Evolutionary conservation across 1,140 invertebrate species (phyloP), one percentile per base, ranked within the genome.

Genomic region (Drosophila oshimai): DNA sequence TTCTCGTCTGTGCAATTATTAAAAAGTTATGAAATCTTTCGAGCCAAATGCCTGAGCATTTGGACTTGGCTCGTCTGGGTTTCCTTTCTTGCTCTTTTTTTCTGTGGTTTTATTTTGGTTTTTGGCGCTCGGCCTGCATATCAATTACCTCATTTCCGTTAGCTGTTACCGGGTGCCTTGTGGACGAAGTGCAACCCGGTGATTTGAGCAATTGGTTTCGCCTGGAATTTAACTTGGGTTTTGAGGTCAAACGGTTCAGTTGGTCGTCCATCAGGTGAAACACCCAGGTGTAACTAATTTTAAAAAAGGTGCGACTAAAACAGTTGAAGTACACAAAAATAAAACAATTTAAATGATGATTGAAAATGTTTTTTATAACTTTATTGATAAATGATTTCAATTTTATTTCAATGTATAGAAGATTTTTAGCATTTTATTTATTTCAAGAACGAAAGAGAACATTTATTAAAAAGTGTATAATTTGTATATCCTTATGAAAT

Each of bases 1-100:
- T 17, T 12, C 13, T 24, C 22, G 37, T 37, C 42, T 31, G 18
- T 65, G 67, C 69, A 61, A 71, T 86, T 68, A 70, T 71, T 12
- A 58, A 71, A 71, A 54, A 75, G 71, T 84, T 84, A 86, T 84
- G 79, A 84, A 84, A 84, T 72, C 53, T 74, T 51, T 55, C 39
- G 24, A 39, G 60, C 46, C 67, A 57, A 71, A 55, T 57, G 55
- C 62, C 54, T 79, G 49, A 50, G 45, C 61, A 75, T 65, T 84
- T 37, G 61, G 55, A 37, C 41, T 36, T 47, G 55, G 24, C 10
- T 60, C 31, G 36, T 15, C 41, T 41, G 28, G 42, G 55, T 71
- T 84, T 78, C 70, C 69, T 78, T 53, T 71, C 33, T 10, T 39
- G 20, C 46, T 55, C 26, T 45, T 60, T 61, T 47, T 33, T 41